Conservation (phyloP, 2,888 invertebrate species). For the Chalcosyrphus nemorum region DNA sequence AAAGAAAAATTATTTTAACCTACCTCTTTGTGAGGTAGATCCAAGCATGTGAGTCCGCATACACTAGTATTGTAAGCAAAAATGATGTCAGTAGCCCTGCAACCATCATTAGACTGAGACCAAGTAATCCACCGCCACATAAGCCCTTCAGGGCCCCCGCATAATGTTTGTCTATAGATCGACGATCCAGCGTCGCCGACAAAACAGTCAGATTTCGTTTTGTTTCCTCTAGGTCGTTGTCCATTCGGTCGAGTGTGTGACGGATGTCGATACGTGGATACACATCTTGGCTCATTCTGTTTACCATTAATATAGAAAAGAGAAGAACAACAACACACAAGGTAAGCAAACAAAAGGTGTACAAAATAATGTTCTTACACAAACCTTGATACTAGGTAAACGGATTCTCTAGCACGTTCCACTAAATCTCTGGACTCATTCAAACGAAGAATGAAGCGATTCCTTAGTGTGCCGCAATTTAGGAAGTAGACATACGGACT, state of each 20-base stretch:
- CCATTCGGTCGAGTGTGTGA: conserved; percentile 79
- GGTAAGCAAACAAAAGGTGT: neutral
- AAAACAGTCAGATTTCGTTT: conserved; percentile 82
- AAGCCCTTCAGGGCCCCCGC: conserved; percentile 89
- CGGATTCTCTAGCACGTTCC: conserved; percentile 81
- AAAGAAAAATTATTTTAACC: conserved; percentile 66
- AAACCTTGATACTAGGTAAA: conserved; percentile 80
- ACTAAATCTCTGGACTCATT: conserved; percentile 82
- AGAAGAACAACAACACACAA: conserved; percentile 6
- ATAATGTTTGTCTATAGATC: conserved; percentile 91
- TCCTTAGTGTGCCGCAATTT: conserved; percentile 81
- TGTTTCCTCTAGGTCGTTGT: conserved; percentile 80
- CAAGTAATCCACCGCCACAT: conserved; percentile 92
- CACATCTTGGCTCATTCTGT: conserved; percentile 81
- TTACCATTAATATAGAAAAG: conserved; percentile 15
- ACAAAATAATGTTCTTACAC: conserved; percentile 34
- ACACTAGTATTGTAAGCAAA: conserved; percentile 94
- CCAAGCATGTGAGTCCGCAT: conserved; percentile 98
- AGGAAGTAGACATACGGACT: conserved; percentile 82
- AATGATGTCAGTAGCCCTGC: conserved; percentile 94
- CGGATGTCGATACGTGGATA: conserved; percentile 81
- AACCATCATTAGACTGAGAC: conserved; percentile 92
- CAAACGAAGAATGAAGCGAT: conserved; percentile 81
- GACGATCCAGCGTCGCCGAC: conserved; percentile 90
- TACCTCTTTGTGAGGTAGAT: conserved; percentile 96